Evolutionary conservation across 23 tunicate genomes (phyloP).

Genomic region (Corella eumyota): DNA sequence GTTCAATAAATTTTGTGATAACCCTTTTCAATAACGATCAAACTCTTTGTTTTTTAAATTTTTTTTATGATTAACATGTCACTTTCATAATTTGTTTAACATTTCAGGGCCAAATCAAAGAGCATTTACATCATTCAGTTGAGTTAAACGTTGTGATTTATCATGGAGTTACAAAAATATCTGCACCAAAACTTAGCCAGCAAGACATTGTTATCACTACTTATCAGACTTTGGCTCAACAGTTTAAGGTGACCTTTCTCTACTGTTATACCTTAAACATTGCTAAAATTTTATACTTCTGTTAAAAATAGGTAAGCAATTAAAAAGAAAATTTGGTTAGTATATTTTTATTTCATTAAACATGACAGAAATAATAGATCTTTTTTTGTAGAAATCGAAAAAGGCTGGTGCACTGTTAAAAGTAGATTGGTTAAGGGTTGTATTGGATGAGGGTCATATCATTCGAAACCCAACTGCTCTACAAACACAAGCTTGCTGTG

Average conservation of each 20-base stretch:
- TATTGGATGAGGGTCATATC: slow-evolving; percentile 28
- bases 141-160: slow-evolving; percentile 7
- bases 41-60: no score
- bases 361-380: not conserved
- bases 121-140: slow-evolving; percentile 18
- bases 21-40: no score
- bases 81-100: no score
- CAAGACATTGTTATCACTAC: slow-evolving; percentile 34
- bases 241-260: slow-evolving; percentile 13
- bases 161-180: slow-evolving; percentile 11
- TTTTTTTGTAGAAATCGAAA: not conserved
- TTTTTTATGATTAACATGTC: no score
- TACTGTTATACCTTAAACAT: not conserved
- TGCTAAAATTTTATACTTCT: not conserved
- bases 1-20: no score
- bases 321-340: not conserved
- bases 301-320: no score
- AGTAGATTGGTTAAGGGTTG: slow-evolving; percentile 23
- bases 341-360: not conserved
- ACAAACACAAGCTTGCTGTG: slow-evolving; percentile 22
- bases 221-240: slow-evolving; percentile 30
- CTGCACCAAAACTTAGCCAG: slow-evolving; percentile 3
- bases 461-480: slow-evolving; percentile 14
- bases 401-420: not conserved
- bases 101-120: slow-evolving; percentile 19